phyloP scores from a whole-genome alignment of 37 sponge, comb jelly and placozoan species.

The Ianthella basta region DNA sequence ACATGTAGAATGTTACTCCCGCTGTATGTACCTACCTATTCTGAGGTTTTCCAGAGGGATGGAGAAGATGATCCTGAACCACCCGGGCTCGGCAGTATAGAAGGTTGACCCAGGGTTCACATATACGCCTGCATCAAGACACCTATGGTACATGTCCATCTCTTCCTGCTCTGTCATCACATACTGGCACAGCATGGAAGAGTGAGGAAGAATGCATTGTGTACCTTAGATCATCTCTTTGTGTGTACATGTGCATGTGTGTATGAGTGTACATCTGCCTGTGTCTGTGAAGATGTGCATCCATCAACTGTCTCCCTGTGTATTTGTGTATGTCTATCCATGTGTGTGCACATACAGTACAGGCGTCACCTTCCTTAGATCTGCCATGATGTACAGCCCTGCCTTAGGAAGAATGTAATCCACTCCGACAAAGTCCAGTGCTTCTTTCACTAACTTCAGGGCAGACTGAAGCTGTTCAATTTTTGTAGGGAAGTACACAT shows the following conservation, averaged over 20 bases:
- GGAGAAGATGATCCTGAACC: constrained; percentile 20
- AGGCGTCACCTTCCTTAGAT: constrained; percentile 20
- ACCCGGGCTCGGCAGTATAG: neutral
- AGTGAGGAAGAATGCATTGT: no score
- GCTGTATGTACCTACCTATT: constrained; percentile 15
- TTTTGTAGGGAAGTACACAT: constrained; percentile 16
- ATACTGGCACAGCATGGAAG: no score
- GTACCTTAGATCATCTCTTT: no score
- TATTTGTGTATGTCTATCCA: no score
- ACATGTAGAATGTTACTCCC: no score
- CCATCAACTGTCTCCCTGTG: no score
- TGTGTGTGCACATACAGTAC: no score
- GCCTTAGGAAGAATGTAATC: neutral
- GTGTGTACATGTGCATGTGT: no score
- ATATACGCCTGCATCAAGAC: neutral
- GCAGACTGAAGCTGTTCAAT: neutral
- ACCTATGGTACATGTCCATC: neutral
- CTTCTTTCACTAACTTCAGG: constrained; percentile 10
- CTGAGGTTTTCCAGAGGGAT: neutral
- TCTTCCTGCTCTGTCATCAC: neutral
- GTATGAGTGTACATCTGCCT: no score
- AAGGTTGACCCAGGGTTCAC: neutral
- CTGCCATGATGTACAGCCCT: neutral
- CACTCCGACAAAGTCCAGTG: neutral
- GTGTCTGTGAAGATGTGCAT: no score